These are phyloP conservation scores for Lottia scabra DNA, from an alignment of 2,888 invertebrate genomes.

Conservation along the genomic window DNA sequence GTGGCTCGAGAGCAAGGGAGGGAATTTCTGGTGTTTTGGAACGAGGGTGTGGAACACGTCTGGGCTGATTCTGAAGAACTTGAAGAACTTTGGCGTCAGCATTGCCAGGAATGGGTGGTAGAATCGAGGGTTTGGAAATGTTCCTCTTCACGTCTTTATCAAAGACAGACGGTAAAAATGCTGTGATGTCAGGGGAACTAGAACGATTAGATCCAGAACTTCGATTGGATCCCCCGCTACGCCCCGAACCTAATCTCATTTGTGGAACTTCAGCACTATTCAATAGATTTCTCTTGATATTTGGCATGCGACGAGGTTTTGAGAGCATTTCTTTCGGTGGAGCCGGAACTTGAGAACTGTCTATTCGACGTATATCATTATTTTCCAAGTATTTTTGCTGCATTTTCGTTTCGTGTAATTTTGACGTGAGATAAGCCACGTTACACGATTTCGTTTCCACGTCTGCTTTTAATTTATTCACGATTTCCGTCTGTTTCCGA, in stretches of 20 bases:
- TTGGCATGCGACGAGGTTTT: slow-evolving; percentile 31
- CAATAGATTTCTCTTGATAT: neutral
- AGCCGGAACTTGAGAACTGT: slow-evolving; percentile 27
- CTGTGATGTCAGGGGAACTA: slow-evolving; percentile 48
- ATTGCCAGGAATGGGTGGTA: slow-evolving; percentile 29
- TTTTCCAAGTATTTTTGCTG: slow-evolving; percentile 19
- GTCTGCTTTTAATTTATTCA: slow-evolving; percentile 53
- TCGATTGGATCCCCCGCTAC: neutral
- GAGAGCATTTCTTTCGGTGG: slow-evolving; percentile 46
- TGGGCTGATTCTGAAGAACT: slow-evolving; percentile 40
- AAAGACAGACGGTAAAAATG: slow-evolving; percentile 39
- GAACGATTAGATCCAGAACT: slow-evolving; percentile 42
- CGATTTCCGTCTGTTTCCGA: slow-evolving; percentile 29
- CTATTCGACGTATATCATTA: slow-evolving; percentile 13
- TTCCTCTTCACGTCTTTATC: slow-evolving; percentile 32
- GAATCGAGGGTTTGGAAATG: slow-evolving; percentile 40
- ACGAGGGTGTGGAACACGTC: neutral
- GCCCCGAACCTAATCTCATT: slow-evolving; percentile 36
- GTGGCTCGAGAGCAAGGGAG: slow-evolving; percentile 55
- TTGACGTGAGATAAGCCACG: slow-evolving; percentile 59
- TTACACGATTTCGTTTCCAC: slow-evolving; percentile 59
- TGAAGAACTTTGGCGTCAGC: slow-evolving; percentile 31
- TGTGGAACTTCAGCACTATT: slow-evolving; percentile 14
- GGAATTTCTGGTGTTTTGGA: slow-evolving; percentile 37
- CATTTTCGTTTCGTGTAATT: slow-evolving; percentile 53